Evolutionary conservation across 2,888 invertebrate genomes (phyloP), one percentile per base, ranked within the genome.

Genomic region (Cheilosia urbana): DNA sequence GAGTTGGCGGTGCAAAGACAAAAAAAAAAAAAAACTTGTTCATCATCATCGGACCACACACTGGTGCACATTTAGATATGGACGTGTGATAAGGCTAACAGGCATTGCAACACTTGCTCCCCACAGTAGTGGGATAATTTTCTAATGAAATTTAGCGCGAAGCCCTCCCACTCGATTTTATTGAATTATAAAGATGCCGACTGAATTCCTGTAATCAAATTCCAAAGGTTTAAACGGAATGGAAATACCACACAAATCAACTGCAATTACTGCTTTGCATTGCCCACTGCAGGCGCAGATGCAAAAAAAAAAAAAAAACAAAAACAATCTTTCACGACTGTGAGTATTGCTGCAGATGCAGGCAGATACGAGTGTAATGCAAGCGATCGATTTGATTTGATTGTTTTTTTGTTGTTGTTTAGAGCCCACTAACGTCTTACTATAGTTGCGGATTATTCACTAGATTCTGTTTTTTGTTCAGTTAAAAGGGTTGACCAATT

Each of bases 91-190:
- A 63, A 71, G 49, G 15, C 62, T 13, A 37, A 13, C 3, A 37
- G 13, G 15, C 45, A 53, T 27, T 30, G 19, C 60, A n/a, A 27
- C 40, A 15, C 53, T 27, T n/a, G 4, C 30, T 15, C 49, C 57
- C 49, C 11, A 63, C 72, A 60, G 73, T 80, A 80, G 80, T 80
- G 66, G 62, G 49, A 37, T 37, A 62, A 68, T 62, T 79, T 80
- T 62, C 63, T 55, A 68, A 63, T 73, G 55, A 80, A 73, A 73
- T 68, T 17, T 30, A 73, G 53, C 80, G 68, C 73, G 19, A 51
- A 34, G 63, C 51, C 65, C 47, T 40, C 68, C n/a, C 30, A 55
- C 47, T 47, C 17, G 13, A 15, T 60, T 11, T 42, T 45, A 57
- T 66, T 53, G 51, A 49, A 62, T 51, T 60, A 60, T 40, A 55